Evolutionary conservation across 2,797 vertebrate species (phyloP), one percentile per base, ranked within the genome.

Genomic region (Agapornis canus): DNA sequence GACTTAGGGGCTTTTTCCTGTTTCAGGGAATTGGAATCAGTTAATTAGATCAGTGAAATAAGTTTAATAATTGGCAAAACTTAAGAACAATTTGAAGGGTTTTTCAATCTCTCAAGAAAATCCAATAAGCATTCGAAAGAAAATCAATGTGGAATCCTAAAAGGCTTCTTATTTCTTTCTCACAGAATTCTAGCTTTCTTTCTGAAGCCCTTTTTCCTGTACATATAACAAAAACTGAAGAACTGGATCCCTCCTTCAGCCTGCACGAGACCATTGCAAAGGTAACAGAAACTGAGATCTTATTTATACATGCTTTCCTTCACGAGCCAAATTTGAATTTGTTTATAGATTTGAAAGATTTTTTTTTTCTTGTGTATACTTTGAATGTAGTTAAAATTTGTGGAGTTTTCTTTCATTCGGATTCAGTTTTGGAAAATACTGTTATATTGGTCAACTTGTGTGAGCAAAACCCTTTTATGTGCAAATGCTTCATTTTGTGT

Each of bases 251-350:
- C 8, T 98, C 97, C 91, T 99, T 99, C 97, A 98, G 91, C 64
- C 98, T 99, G 88, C 99, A 99, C 1, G 98, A 99, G 96, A 98
- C 97, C 69, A 97, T 99, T 93, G 98, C 98, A 51, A 99, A 99
- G 99, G 99, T 99, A 98, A 96, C 96, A 19, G 42, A 68, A 91
- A n/a, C 6, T 6, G 23, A 88, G 9, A 29, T 76, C 54, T 89
- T 43, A 26, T 63, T 79, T 66, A 9, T 13, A 15, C 6, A 4
- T 45, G 3, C 22, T 57, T 66, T 35, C 8, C 40, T 48, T 52
- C 25, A 35, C 37, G 15, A 29, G 13, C 26, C n/a, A 75, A 45
- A 59, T 59, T n/a, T 51, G 1, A 39, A 32, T 71, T 66, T 63
- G 8, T 43, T 81, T 27, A 22, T 25, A 26, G 29, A 56, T 91